Evolutionary conservation across 2,888 invertebrate genomes (phyloP).

Genomic region (Lithodes maja): DNA sequence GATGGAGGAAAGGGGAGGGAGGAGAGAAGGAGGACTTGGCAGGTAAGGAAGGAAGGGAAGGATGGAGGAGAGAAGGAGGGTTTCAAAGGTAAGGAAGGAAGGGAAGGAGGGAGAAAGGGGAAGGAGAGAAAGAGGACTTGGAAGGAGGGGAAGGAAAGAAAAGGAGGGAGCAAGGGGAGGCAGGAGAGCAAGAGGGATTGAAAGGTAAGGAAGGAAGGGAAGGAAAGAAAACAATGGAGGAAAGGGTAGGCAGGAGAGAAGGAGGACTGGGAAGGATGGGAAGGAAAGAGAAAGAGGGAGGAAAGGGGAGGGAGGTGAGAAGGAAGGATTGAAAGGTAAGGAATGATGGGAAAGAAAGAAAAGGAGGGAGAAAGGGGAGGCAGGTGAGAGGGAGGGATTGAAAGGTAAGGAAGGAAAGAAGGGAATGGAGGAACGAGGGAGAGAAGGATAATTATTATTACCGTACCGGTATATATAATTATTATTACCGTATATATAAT

Average conservation of each 20-base stretch:
- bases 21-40: neutral
- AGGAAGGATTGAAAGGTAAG: neutral
- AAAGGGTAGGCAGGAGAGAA: neutral
- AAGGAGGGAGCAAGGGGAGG: neutral
- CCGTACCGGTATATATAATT: too few relatives aligned
- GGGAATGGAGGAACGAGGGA: neutral
- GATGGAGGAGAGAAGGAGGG: neutral
- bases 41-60: neutral
- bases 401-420: neutral
- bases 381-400: neutral
- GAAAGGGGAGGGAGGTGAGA: neutral
- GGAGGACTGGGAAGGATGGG: neutral
- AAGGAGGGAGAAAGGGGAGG: neutral
- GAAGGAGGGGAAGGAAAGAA: neutral
- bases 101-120: neutral
- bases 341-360: neutral
- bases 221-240: neutral
- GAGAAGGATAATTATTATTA: neutral
- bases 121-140: neutral
- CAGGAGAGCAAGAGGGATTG: neutral
- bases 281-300: neutral
- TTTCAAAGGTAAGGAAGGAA: neutral
- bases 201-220: neutral
- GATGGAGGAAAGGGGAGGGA: neutral
- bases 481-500: too few relatives aligned